Conservation (phyloP, 2,888 invertebrate species). For the Xestia xanthographa region DNA sequence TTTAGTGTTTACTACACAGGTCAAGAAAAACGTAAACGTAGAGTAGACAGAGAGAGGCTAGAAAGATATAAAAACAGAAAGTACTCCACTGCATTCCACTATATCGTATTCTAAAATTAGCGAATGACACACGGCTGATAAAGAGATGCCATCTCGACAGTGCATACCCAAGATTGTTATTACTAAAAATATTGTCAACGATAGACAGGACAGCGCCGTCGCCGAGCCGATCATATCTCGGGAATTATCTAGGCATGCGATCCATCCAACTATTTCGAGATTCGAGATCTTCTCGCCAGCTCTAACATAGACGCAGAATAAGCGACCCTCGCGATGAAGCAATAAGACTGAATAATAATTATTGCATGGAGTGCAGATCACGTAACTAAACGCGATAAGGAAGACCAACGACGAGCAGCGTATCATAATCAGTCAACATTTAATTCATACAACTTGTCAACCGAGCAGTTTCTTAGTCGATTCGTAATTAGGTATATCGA, state of each 20-base stretch:
- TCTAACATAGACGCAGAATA: conserved; percentile 38
- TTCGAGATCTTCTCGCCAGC: conserved; percentile 42
- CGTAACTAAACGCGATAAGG: conserved; percentile 58
- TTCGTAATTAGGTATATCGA: conserved; percentile 83
- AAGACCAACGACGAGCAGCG: conserved; percentile 49
- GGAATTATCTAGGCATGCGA: conserved; percentile 73
- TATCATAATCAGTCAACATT: conserved; percentile 68
- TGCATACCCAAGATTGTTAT: conserved; percentile 75
- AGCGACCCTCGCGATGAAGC: conserved; percentile 45
- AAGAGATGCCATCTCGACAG: conserved; percentile 74
- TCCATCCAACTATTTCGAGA: conserved; percentile 65
- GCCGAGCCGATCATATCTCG: conserved; percentile 72
- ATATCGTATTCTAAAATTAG: conserved; percentile 78
- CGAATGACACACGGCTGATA: conserved; percentile 77
- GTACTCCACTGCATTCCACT: conserved; percentile 68
- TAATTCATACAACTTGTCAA: conserved; percentile 62
- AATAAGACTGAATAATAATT: conserved; percentile 48
- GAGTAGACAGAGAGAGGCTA: not conserved
- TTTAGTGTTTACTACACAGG: conserved; percentile 35
- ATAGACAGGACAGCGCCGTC: conserved; percentile 69
- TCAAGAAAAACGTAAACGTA: conserved; percentile 36
- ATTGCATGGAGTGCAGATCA: conserved; percentile 47
- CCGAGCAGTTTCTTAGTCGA: conserved; percentile 68
- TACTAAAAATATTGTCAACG: conserved; percentile 79
- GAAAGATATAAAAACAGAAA: conserved; percentile 61